Percentiles rank a stretch among this genome's conserved stretches.
phyloP scores from a whole-genome alignment of 2,888 invertebrate genomes.

The Tachina grossa region DNA sequence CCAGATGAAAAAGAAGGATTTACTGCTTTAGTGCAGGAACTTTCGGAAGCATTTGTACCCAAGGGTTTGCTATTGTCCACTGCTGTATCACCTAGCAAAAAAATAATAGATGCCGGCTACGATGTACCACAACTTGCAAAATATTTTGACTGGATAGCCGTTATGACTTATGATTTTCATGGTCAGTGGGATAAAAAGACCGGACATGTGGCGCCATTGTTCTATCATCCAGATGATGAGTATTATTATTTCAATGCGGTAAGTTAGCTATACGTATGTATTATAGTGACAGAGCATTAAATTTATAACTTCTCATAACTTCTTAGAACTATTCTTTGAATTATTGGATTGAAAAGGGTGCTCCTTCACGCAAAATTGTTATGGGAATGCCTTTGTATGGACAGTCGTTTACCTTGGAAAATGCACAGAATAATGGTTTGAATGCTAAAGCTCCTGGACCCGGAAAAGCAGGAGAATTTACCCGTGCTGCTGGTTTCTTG shows the following conservation, averaged over 20 bases:
- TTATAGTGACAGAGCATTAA: not conserved
- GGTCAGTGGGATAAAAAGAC: slow-evolving; percentile 97
- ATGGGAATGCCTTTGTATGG: slow-evolving; percentile 96
- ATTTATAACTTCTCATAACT: not conserved
- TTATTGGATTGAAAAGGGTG: slow-evolving; percentile 94
- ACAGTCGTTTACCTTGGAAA: slow-evolving; percentile 89
- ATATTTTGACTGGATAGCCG: slow-evolving; percentile 94
- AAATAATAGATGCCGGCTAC: slow-evolving; percentile 93
- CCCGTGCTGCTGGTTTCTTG: slow-evolving; percentile 92
- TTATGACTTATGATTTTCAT: slow-evolving; percentile 96
- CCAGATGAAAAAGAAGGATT: slow-evolving; percentile 92
- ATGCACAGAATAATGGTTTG: slow-evolving; percentile 86
- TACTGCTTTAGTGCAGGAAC: slow-evolving; percentile 88
- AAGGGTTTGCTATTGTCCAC: slow-evolving; percentile 89
- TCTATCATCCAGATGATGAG: slow-evolving; percentile 91
- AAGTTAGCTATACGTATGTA: slow-evolving; percentile 77
- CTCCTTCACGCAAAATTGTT: slow-evolving; percentile 90
- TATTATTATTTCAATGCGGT: slow-evolving; percentile 92
- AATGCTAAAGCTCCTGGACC: slow-evolving; percentile 90
- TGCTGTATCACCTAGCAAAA: slow-evolving; percentile 94
- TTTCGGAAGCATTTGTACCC: slow-evolving; percentile 87
- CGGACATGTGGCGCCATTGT: slow-evolving; percentile 94
- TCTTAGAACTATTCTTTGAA: slow-evolving; percentile 91
- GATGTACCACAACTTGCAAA: slow-evolving; percentile 90
- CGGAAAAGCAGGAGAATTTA: slow-evolving; percentile 93